These are phyloP conservation scores for Leptobrachium leishanense DNA, from an alignment of 2,113 vertebrate genomes.

Conservation along the genomic window DNA sequence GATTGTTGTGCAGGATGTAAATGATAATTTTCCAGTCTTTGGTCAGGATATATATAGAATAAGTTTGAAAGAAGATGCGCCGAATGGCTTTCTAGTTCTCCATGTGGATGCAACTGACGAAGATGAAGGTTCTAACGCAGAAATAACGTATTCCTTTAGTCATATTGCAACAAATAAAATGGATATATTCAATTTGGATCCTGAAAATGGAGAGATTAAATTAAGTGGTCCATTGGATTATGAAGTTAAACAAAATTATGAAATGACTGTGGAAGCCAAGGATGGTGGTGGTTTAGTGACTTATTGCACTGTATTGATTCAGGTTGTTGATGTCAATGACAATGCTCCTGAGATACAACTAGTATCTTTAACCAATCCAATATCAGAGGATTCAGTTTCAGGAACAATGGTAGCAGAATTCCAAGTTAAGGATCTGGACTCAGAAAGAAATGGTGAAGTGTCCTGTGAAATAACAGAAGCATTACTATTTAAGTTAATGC, in stretches of 20 bases:
- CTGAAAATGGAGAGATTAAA: conserved; percentile 16
- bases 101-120: conserved; percentile 59
- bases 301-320: conserved; percentile 51
- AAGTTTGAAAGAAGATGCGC: conserved; percentile 59
- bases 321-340: conserved; percentile 51
- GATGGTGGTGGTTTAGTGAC: conserved; percentile 51
- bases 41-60: conserved; percentile 60
- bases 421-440: conserved; percentile 62
- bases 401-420: conserved; percentile 62
- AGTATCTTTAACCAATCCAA: conserved; percentile 54
- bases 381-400: conserved; percentile 52
- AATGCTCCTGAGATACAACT: conserved; percentile 38
- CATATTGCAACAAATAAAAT: neutral
- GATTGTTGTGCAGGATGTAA: conserved; percentile 67
- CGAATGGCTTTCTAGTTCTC: conserved; percentile 48
- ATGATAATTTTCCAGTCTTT: conserved; percentile 70
- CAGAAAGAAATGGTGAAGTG: conserved; percentile 60
- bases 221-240: conserved; percentile 43
- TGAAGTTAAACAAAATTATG: conserved; percentile 48
- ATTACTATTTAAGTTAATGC: conserved; percentile 59
- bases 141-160: conserved; percentile 55
- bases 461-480: conserved; percentile 55
- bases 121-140: conserved; percentile 57
- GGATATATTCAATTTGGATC: conserved; percentile 38
- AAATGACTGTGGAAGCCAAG: conserved; percentile 53